Evolutionary conservation across 2,888 invertebrate genomes (phyloP), one percentile per base, ranked within the genome.

Genomic region (Dusona sp.): DNA sequence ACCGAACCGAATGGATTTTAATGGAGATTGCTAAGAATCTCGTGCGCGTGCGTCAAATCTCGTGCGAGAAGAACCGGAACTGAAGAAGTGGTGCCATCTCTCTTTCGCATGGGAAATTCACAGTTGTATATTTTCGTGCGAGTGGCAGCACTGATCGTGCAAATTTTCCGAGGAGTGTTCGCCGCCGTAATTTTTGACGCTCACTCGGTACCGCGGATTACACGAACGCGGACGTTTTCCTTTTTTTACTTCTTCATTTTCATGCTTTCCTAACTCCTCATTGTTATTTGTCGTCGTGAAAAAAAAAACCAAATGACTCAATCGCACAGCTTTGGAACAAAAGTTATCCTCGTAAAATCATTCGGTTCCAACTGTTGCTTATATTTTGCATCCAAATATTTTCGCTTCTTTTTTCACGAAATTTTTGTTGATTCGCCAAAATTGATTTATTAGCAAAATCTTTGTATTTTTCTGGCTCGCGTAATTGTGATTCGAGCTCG

Each of bases 91-190:
- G 16, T 36, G 65, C 65, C 77, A 77, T 77, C 77, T 67, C 25
- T 33, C 25, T 19, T 3, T 6, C 2, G 9, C n/a, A n/a, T n/a
- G 25, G 16, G 3, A 11, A 25, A 11, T 2, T 6, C 19, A 22
- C 4, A 51, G 57, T 84, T 65, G 6, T 0, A 3, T 8, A 45
- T 54, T 77, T 36, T 25, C 16, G 9, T 70, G 54, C 22, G 6
- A 22, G 84, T 9, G 65, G 79, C 75, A 67, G 73, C 83, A 83
- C 84, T 29, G 38, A 1, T 16, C 38, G 33, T 57, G 61, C 7
- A 13, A 36, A 33, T 16, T 33, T 25, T 38, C 8, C 13, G 48
- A 22, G 19, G 11, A 13, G 48, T 33, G 19, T 1, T 8, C n/a
- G 8, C n/a, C 45, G 38, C 9, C 61, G 64, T 25, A 29, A 54